Base-by-base conservation (phyloP, 2,797 vertebrate species). In the Enteromius afrohamiltoni region DNA sequence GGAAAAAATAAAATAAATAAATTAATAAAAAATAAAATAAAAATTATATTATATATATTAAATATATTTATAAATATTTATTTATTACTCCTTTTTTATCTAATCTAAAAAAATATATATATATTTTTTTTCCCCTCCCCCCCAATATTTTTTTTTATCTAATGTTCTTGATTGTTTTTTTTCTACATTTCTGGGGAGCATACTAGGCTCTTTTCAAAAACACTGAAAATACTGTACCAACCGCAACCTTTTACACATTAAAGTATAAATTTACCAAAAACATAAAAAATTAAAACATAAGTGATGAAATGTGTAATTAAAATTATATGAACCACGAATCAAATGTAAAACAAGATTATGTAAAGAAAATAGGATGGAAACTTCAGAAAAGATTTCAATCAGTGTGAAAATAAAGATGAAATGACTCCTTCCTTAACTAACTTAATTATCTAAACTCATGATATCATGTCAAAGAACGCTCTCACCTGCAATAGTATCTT, bases 401-500 rank as follows among this genome's bases (percentile, higher is more conserved):
- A 60, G 4, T 13, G 23, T 26, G 26, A 14, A 60, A 19, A 21
- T 4, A 45, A 8, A 47, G 8, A 47, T 47, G 16, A 10, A 40
- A n/a, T 14, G 13, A 26, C 10, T 13, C 4, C 11, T 13, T 60
- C 11, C 11, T 60, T 60, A 5, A 67, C 9, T n/a, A 68, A n/a
- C 0, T n/a, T n/a, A 31, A 5, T 49, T 0, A 49, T 4, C 3
- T 21, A 34, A 53, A 51, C 17, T 53, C 49, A n/a, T 1, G 11
- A 51, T 6, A 7, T 34, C 17, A 73, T 1, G 10, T 75, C 29
- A 81, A 81, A 69, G n/a, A 6, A 16, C 0, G 5, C 26, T 83
- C 71, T 82, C 40, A 89, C 93, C 92, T 87, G 89, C 31, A 40
- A 75, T 11, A 81, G 79, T 82, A 21, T 94, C 93, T 53, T 92